Evolutionary conservation across 2,113 vertebrate species (phyloP).

Genomic region (Cryptomyrus ogoouensis): DNA sequence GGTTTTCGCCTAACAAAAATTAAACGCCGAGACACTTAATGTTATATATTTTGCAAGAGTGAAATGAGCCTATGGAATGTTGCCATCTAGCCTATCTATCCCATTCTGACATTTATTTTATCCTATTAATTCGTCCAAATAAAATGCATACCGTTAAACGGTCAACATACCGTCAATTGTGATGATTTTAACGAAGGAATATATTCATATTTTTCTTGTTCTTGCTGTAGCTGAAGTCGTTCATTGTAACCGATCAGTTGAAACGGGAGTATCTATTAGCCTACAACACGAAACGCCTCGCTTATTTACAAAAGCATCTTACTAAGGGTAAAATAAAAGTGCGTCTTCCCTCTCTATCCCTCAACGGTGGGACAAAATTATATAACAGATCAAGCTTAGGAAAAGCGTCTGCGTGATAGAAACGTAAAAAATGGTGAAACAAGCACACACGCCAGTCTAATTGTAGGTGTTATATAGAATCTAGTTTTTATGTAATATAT

Average conservation of each 20-base stretch:
- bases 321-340: neutral
- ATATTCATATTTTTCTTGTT: neutral
- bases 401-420: neutral
- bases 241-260: neutral
- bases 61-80: neutral
- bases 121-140: neutral
- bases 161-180: neutral
- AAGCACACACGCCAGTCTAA: neutral
- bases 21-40: neutral
- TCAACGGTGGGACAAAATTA: neutral
- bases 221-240: neutral
- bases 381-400: neutral
- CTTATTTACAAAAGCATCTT: neutral
- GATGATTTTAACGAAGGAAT: neutral
- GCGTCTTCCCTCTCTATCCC: neutral
- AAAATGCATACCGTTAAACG: neutral
- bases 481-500: slow-evolving; percentile 3
- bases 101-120: neutral
- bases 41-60: neutral
- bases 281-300: neutral
- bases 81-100: neutral
- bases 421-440: neutral
- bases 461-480: neutral
- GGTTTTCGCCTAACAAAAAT: neutral
- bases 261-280: neutral